Base-by-base conservation (phyloP, 2,797 vertebrate species). In the Eleutherodactylus coqui region DNA sequence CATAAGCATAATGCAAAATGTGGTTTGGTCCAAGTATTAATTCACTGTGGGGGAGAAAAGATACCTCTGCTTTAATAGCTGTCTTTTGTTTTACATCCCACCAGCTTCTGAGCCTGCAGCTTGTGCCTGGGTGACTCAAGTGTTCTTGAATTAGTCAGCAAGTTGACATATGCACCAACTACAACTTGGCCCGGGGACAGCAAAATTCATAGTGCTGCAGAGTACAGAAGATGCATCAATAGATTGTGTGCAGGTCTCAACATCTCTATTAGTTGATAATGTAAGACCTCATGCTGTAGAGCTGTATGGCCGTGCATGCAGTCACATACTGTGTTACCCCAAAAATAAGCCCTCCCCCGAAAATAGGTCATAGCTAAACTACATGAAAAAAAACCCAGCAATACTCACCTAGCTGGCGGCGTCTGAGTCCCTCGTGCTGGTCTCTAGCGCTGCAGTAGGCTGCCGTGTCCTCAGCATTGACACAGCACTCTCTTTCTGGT, bases 91-190 rank as follows among this genome's bases (percentile, higher is more conserved):
- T 76, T 69, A 24, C 58, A 64, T 84, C 24, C 83, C 9, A 75
- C 58, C 58, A 67, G 73, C n/a, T 34, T 78, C 58, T 38, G 24
- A 62, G 58, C 58, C 83, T 69, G 83, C 83, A 84, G 83, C 83
- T 64, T 69, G 58, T 67, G 83, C 55, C 82, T 45, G 55, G 55
- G 58, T 84, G 83, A 84, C 58, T 84, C 83, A 84, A 77, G 73
- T 84, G 83, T 84, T 77, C 75, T 84, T 77, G 55, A 77, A 69
- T 84, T 84, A 84, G 83, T 84, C 83, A 78, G 72, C 83, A 67
- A 64, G 76, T 67, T 77, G 83, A 78, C 73, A 84, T 77, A 76
- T 69, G 73, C 60, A 53, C 73, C 75, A 84, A 51, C 29, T 67
- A 77, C 55, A 34, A 49, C 70, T 75, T 62, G 72, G 55, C 69